These are phyloP conservation scores for Tipula unca DNA, from an alignment of 2,888 invertebrate species.

Conservation along the genomic window DNA sequence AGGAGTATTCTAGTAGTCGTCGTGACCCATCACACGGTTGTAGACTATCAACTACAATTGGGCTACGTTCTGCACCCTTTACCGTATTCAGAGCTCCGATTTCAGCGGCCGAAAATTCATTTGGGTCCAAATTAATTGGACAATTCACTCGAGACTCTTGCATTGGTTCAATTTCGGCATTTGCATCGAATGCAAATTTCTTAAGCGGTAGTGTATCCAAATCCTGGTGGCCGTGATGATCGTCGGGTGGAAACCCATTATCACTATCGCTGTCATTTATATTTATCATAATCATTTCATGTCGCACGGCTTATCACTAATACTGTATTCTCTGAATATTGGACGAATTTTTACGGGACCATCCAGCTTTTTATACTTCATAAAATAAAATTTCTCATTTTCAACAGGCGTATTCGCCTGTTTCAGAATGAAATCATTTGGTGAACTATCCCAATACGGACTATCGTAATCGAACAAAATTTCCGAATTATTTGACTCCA, in stretches of 20 bases:
- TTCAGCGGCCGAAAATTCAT: constrained; percentile 40
- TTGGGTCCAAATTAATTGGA: constrained; percentile 34
- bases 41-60: constrained; percentile 47
- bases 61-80: constrained; percentile 36
- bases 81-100: constrained; percentile 36
- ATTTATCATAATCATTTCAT: constrained; percentile 24
- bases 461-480: constrained; percentile 29
- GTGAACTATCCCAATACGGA: constrained; percentile 32
- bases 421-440: constrained; percentile 26
- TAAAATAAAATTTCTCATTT: constrained; percentile 19
- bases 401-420: constrained; percentile 24
- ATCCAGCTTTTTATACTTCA: constrained; percentile 25
- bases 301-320: constrained; percentile 36
- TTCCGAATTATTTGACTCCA: constrained; percentile 46
- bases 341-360: constrained; percentile 30
- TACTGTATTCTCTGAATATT: constrained; percentile 35
- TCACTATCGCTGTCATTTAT: background rate
- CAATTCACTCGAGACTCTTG: constrained; percentile 31
- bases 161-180: constrained; percentile 54
- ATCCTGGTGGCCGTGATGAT: constrained; percentile 25
- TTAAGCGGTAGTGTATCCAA: constrained; percentile 38
- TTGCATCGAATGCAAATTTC: constrained; percentile 53
- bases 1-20: constrained; percentile 60
- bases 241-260: background rate
- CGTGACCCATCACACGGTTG: constrained; percentile 45